Evolutionary conservation across 2,888 invertebrate species (phyloP).

Genomic region (Proisotoma minuta): DNA sequence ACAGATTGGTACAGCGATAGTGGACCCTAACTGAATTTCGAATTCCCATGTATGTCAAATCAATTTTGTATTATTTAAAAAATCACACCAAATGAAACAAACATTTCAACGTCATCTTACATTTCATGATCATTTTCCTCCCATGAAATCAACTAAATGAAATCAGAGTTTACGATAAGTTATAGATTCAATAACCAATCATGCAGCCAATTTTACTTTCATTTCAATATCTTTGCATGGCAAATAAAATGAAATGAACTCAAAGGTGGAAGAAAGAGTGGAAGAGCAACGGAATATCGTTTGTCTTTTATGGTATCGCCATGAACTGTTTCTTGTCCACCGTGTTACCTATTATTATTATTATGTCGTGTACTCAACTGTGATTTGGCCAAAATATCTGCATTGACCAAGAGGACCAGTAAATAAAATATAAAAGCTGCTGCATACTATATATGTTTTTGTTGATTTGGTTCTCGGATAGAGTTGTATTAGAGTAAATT

Average conservation of each 20-base stretch:
- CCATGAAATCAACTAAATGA: neutral
- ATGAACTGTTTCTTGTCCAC: no score
- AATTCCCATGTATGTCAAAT: neutral
- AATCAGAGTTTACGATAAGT: neutral
- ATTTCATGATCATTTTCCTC: neutral
- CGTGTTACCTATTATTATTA: no score
- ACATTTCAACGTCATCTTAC: neutral
- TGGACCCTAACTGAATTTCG: neutral
- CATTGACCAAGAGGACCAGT: no score
- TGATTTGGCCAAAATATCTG: no score
- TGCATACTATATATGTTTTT: no score
- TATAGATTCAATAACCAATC: neutral
- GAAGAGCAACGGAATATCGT: neutral
- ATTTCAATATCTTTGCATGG: neutral
- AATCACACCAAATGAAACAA: no score
- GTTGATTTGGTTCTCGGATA: neutral
- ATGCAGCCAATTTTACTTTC: no score
- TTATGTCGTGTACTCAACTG: no score
- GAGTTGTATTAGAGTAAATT: slow-evolving; percentile 14
- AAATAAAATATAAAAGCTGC: no score
- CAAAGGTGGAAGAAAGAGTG: neutral
- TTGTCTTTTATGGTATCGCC: neutral
- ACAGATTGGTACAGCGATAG: neutral
- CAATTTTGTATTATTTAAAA: no score
- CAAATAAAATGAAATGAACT: neutral